Conservation (phyloP, 92 coral and sea anemone species). For the Palythoa grandis region DNA sequence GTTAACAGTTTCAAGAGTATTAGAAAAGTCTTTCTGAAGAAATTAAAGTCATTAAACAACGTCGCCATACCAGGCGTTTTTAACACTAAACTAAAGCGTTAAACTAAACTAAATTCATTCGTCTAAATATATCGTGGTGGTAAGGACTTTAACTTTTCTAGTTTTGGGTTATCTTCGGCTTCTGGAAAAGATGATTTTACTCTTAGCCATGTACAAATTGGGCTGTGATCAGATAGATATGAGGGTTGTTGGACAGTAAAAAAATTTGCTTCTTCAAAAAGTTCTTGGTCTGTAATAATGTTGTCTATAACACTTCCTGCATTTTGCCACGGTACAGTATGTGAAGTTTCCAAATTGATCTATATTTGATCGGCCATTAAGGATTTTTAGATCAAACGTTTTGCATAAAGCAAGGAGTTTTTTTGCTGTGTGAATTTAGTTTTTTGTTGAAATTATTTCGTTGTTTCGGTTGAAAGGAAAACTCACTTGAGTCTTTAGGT, state of each 20-base stretch:
- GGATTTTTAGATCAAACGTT: conserved; percentile 30
- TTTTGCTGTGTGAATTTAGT: conserved; percentile 30
- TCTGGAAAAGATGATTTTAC: neutral
- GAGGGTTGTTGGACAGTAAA: conserved; percentile 36
- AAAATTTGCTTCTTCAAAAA: conserved; percentile 7
- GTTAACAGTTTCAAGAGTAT: neutral
- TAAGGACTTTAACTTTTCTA: too few relatives aligned
- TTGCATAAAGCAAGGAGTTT: conserved; percentile 33
- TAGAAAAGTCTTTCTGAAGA: conserved; percentile 3
- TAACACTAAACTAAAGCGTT: too few relatives aligned
- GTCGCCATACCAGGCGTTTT: neutral
- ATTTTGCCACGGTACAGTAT: conserved; percentile 45
- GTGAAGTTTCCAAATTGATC: conserved; percentile 54
- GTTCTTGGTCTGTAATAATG: conserved; percentile 29
- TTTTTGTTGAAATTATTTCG: neutral
- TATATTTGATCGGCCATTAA: conserved; percentile 26
- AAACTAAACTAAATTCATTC: too few relatives aligned
- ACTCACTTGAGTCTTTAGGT: neutral
- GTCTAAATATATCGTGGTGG: too few relatives aligned
- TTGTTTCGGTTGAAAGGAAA: conserved; percentile 1
- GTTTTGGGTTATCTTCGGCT: too few relatives aligned
- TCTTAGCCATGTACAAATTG: conserved; percentile 12
- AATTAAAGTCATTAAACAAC: neutral
- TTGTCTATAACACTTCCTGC: conserved; percentile 64
- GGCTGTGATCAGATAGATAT: conserved; percentile 38